A percentile compares a stretch with the other conserved stretches of the same genome.
Evolutionary conservation across 2,113 vertebrate species (phyloP).

Genomic region (Etheostoma cragini): DNA sequence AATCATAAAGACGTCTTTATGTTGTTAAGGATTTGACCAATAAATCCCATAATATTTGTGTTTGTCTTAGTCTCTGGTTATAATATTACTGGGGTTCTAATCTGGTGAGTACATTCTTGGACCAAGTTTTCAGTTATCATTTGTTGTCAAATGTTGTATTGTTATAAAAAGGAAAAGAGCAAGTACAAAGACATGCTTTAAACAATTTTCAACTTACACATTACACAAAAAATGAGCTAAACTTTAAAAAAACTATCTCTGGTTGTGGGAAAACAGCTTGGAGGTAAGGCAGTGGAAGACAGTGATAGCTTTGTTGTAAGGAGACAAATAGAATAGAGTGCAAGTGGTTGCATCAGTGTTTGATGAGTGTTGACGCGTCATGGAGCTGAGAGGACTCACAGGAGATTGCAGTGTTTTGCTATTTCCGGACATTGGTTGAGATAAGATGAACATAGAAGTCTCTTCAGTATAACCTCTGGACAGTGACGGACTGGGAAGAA

Average conservation of each 20-base stretch:
- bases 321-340: conserved; percentile 31
- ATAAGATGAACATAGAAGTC: conserved; percentile 66
- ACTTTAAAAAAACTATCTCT: not conserved
- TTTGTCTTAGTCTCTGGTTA: conserved; percentile 40
- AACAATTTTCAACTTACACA: no score
- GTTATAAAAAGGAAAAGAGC: not conserved
- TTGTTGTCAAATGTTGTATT: conserved; percentile 14
- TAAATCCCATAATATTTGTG: conserved; percentile 42
- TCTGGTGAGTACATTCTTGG: conserved; percentile 28
- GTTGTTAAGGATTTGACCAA: conserved; percentile 68
- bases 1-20: conserved; percentile 67
- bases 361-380: conserved; percentile 66
- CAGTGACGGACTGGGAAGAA: not conserved
- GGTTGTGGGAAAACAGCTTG: not conserved
- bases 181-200: not conserved
- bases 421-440: conserved; percentile 77
- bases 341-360: conserved; percentile 40
- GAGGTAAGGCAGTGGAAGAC: not conserved
- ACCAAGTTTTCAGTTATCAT: conserved; percentile 17
- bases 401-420: conserved; percentile 52
- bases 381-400: conserved; percentile 45
- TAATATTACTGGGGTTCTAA: conserved; percentile 29
- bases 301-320: conserved; percentile 2
- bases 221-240: conserved; percentile 2
- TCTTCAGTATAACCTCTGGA: conserved; percentile 59